Base-by-base conservation (phyloP, 64 coral and sea anemone genomes). In the Stylophora pistillata region DNA sequence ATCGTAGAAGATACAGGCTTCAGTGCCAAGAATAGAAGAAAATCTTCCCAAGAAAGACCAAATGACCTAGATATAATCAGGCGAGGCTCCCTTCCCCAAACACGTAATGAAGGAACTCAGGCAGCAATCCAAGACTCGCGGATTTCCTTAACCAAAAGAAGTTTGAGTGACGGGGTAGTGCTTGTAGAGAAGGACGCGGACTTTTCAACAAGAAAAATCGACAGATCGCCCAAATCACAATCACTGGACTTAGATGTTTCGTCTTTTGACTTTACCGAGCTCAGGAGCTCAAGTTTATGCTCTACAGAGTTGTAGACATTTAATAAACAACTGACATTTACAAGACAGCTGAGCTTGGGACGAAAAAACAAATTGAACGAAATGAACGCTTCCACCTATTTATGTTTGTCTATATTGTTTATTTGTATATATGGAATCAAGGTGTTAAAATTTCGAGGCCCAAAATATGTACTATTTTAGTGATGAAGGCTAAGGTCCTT, bases 1-100 rank as follows among this genome's bases (percentile, higher is more conserved):
- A 54, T 84, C 41, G 16, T 84, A 23, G 80, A 84, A 84, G 80
- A 84, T 21, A 70, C 69, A 62, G 80, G 80, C 25, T 84, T 84
- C 26, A 84, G 60, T 21, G 80, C 80, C 3, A 60, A 62, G 13
- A 84, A 84, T 33, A 18, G 80, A 34, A 84, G 80, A 26, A 84
- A 69, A 65, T 62, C 13, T 25, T 84, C 80, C 33, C 62, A 53
- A 55, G 60, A 62, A 21, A 84, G 80, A 84, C 80, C 33, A 26
- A 53, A 53, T 69, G 21, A 68, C 11, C 60, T 69, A 9, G 17
- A 62, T 9, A 26, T 84, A 37, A 6, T 84, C 7, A 20, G 80
- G 26, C 68, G 80, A 84, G 30, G n/a, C 5, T 84, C 80, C 12
- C 59, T 58, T 10, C 66, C 80, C 11, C 60, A 84, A 47, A 47